Percentiles rank a stretch among this genome's conserved stretches.
Evolutionary conservation across 2,113 vertebrate genomes (phyloP).

Genomic region (Spea bombifrons): DNA sequence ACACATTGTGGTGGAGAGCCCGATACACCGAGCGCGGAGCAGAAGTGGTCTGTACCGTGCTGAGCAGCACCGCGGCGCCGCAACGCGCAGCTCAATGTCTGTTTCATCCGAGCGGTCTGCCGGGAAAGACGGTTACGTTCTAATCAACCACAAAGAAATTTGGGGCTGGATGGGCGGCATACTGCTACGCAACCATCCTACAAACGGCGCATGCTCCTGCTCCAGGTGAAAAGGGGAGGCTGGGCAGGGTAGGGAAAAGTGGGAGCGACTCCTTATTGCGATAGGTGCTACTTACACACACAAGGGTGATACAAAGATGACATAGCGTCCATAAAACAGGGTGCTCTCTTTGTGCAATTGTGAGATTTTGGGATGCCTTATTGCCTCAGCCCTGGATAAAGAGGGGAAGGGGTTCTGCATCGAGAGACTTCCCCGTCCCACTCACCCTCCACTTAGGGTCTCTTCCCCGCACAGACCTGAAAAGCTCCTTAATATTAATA

Average conservation of each 20-base stretch:
- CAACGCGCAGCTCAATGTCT: background rate
- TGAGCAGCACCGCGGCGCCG: background rate
- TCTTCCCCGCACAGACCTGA: conserved; percentile 35
- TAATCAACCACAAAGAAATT: conserved; percentile 12
- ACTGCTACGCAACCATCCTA: conserved; percentile 15
- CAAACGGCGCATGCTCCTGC: conserved; percentile 36
- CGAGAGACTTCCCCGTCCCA: conserved; percentile 7
- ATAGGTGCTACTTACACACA: conserved; percentile 43
- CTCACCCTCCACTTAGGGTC: background rate
- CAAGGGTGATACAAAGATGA: conserved; percentile 39
- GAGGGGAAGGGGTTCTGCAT: conserved; percentile 2
- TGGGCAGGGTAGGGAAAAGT: background rate
- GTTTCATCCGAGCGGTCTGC: background rate
- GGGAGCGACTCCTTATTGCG: conserved; percentile 35
- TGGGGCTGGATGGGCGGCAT: conserved; percentile 13
- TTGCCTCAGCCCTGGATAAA: conserved; percentile 32
- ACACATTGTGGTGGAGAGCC: conserved; percentile 5
- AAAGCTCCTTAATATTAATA: conserved; percentile 40
- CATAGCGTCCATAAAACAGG: conserved; percentile 27
- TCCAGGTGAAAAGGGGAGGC: conserved; percentile 3
- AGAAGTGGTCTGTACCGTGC: background rate
- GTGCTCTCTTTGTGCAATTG: conserved; percentile 24
- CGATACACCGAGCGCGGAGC: background rate
- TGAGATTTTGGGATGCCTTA: conserved; percentile 37
- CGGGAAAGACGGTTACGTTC: background rate